These are phyloP conservation scores for Plemyria rubiginata DNA, from an alignment of 2,888 invertebrate genomes.

Conservation along the genomic window DNA sequence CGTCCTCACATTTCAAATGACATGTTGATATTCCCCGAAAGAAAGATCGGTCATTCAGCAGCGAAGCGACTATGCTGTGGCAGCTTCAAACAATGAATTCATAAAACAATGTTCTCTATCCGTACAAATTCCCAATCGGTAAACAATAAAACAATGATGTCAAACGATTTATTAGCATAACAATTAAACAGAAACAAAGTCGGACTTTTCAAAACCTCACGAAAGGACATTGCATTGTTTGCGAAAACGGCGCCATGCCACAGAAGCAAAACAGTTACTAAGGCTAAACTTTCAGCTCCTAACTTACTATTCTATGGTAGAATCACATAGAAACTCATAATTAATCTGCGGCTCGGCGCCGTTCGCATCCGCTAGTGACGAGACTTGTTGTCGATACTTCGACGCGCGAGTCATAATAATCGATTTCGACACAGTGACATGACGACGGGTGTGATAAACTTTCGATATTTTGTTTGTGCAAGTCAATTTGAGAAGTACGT, in stretches of 20 bases:
- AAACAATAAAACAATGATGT: constrained; percentile 38
- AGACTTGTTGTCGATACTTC: constrained; percentile 48
- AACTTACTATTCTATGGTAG: constrained; percentile 23
- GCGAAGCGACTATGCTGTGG: neutral
- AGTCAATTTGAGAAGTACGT: constrained; percentile 36
- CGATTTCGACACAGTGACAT: constrained; percentile 55
- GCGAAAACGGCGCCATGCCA: constrained; percentile 58
- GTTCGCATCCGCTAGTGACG: constrained; percentile 78
- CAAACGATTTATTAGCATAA: constrained; percentile 62
- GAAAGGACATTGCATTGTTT: constrained; percentile 74
- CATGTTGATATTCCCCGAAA: constrained; percentile 1
- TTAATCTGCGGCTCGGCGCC: constrained; percentile 58
- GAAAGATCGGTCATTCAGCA: neutral
- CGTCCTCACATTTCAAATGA: neutral
- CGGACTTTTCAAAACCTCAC: constrained; percentile 65
- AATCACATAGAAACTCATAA: constrained; percentile 27
- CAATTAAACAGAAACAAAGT: constrained; percentile 63
- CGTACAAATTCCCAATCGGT: constrained; percentile 23
- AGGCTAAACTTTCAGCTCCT: neutral
- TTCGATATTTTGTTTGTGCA: constrained; percentile 43
- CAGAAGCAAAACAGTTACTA: constrained; percentile 23
- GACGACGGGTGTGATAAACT: constrained; percentile 43
- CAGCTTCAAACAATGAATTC: constrained; percentile 8
- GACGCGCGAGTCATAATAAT: constrained; percentile 57
- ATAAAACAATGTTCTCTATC: constrained; percentile 5